phyloP scores from a whole-genome alignment of 2,113 vertebrate species.

The Brachypodius melanocephalos region DNA sequence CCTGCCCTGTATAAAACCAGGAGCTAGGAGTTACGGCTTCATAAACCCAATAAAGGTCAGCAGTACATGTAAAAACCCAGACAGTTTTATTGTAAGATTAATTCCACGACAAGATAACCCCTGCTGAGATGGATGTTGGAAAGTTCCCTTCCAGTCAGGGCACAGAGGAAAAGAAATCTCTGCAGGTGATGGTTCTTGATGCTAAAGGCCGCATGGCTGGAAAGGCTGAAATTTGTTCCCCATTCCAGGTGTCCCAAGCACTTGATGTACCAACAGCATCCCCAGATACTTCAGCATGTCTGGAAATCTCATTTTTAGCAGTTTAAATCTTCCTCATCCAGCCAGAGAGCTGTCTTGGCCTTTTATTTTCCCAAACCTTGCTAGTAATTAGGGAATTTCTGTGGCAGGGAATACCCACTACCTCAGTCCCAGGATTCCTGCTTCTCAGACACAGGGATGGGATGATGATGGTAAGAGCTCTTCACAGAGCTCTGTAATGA shows the following conservation, averaged over 20 bases:
- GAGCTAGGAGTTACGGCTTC: not conserved
- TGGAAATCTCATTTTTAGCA: not conserved
- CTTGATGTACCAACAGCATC: not conserved
- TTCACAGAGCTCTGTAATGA: not conserved
- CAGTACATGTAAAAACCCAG: not conserved
- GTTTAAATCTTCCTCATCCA: not conserved
- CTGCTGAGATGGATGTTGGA: not conserved
- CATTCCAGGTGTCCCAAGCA: fast-evolving
- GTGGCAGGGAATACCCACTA: not conserved
- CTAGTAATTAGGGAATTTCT: not conserved
- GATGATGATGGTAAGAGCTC: not conserved
- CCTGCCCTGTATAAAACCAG: not conserved
- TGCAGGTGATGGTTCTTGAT: not conserved
- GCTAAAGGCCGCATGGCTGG: not conserved
- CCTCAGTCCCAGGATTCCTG: not conserved
- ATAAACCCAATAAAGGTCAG: not conserved
- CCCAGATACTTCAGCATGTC: not conserved
- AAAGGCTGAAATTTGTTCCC: not conserved
- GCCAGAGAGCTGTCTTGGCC: not conserved
- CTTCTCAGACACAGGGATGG: not conserved
- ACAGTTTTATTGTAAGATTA: not conserved
- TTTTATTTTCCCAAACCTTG: not conserved
- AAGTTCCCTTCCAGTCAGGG: not conserved
- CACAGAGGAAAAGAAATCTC: not conserved
- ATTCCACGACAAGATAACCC: not conserved